These are phyloP conservation scores for Charaxes varanes DNA, from an alignment of 1,140 invertebrate genomes.

Conservation along the genomic window DNA sequence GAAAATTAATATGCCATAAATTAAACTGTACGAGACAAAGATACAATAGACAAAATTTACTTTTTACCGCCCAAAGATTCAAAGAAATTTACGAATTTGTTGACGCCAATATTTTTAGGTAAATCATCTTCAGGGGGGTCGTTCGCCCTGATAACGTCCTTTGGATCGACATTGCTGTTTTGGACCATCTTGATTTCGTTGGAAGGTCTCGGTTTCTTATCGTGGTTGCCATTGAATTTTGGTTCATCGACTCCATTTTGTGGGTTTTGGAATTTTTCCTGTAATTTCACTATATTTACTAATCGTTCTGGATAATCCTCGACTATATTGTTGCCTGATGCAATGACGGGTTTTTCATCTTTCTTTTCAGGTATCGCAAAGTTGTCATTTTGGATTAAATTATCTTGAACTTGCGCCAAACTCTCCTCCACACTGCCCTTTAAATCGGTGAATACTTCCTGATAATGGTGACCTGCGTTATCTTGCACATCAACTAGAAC, in stretches of 20 bases:
- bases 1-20: too few species aligned
- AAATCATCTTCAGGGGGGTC: constrained; percentile 64
- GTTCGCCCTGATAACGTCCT: constrained; percentile 63
- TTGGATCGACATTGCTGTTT: constrained; percentile 38
- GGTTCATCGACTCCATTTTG: constrained; percentile 26
- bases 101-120: constrained; percentile 67
- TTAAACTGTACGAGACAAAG: too few species aligned
- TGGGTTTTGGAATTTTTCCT: constrained; percentile 15
- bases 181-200: constrained; percentile 66
- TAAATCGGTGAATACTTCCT: neutral
- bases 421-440: constrained; percentile 9
- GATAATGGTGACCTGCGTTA: neutral
- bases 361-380: neutral
- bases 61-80: constrained; percentile 66
- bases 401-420: constrained; percentile 2
- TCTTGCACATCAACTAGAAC: constrained; percentile 9
- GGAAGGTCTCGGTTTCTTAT: constrained; percentile 41
- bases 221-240: constrained; percentile 31
- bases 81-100: constrained; percentile 68
- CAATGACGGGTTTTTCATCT: neutral
- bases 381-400: neutral
- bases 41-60: constrained; percentile 21
- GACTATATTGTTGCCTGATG: constrained; percentile 2
- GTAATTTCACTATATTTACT: constrained; percentile 20
- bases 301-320: constrained; percentile 9